phyloP scores from a whole-genome alignment of 2,113 vertebrate species.

The Myotis davidii region DNA sequence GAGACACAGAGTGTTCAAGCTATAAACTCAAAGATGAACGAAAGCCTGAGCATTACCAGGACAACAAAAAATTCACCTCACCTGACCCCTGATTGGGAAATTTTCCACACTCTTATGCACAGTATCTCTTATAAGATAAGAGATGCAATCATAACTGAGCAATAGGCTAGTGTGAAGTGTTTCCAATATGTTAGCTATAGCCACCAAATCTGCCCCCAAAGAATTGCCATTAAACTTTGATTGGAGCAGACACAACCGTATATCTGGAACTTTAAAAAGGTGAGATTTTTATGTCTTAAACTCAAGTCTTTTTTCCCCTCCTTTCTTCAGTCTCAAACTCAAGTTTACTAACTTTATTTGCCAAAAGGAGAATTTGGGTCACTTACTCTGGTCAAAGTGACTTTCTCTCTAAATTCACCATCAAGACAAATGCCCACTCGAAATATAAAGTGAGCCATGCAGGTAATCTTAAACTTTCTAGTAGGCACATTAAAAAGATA shows the following conservation, averaged over 20 bases:
- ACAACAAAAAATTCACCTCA: not conserved
- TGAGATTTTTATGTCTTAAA: not conserved
- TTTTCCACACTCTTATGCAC: not conserved
- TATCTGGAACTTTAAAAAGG: not conserved
- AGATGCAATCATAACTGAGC: not conserved
- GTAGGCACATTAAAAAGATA: not conserved
- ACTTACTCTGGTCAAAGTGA: not conserved
- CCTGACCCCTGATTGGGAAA: not conserved
- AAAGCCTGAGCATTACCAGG: not conserved
- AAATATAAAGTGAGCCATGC: not conserved
- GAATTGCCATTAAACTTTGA: not conserved
- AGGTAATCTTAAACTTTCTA: not conserved
- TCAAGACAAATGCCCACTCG: not conserved
- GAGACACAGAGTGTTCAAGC: not conserved
- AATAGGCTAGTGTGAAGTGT: not conserved
- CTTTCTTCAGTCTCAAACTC: not conserved
- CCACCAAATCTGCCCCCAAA: not conserved
- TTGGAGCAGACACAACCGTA: not conserved
- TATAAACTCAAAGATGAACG: not conserved
- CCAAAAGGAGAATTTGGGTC: not conserved
- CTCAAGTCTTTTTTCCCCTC: not conserved
- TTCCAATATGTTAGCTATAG: not conserved
- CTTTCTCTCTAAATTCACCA: not conserved
- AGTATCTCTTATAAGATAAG: not conserved
- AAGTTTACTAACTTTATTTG: not conserved